Evolutionary conservation across 2,113 vertebrate genomes (phyloP).

Genomic region (Madoqua kirkii): DNA sequence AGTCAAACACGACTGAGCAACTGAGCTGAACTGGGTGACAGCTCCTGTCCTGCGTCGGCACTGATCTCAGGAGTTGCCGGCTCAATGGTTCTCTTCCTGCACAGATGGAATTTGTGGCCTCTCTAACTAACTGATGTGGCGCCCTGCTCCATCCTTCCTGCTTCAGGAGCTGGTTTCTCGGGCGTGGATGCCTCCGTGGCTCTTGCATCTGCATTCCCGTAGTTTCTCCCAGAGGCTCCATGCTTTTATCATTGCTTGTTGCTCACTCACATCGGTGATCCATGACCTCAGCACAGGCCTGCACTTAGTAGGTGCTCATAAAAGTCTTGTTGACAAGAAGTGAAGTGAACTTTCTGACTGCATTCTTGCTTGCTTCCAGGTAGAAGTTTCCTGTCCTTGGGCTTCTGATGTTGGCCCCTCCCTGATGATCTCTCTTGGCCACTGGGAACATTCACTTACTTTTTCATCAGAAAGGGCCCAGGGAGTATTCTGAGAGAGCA

Average conservation of each 20-base stretch:
- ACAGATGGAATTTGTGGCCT: neutral
- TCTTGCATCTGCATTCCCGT: neutral
- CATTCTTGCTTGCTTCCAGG: neutral
- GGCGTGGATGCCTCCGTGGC: neutral
- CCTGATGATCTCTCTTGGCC: neutral
- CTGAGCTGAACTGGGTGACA: rapidly evolving
- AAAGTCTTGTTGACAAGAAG: neutral
- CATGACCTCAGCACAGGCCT: neutral
- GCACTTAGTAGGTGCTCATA: neutral
- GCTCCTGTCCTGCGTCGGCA: rapidly evolving
- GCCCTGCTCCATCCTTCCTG: neutral
- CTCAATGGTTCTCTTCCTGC: neutral
- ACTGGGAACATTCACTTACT: neutral
- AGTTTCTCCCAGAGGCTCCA: neutral
- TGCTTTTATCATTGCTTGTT: neutral
- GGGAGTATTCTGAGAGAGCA: neutral
- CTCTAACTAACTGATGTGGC: neutral
- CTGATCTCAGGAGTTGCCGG: neutral
- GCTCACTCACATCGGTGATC: neutral
- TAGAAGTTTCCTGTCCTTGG: neutral
- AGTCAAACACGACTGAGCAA: no score
- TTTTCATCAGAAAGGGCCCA: neutral
- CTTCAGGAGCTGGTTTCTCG: neutral
- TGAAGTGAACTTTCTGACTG: neutral
- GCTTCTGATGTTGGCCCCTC: neutral